phyloP scores from a whole-genome alignment of 1,140 invertebrate genomes.

The Bilobella aurantiaca region DNA sequence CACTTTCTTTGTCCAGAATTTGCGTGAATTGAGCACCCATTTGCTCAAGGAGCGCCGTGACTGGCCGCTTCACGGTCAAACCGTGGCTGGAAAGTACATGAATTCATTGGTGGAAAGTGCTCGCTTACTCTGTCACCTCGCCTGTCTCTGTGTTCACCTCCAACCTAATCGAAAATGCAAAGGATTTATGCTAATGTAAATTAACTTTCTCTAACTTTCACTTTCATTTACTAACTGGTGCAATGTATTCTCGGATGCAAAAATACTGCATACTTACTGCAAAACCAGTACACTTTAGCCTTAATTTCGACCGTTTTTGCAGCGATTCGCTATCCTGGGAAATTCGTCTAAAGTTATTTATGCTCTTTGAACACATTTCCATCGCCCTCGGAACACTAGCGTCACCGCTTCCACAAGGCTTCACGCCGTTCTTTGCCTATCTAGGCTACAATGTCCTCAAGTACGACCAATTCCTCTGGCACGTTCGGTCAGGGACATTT shows the following conservation, averaged over 20 bases:
- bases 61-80: constrained; percentile 60
- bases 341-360: constrained; percentile 57
- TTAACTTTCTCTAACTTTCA: constrained; percentile 11
- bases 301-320: constrained; percentile 21
- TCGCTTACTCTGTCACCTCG: constrained; percentile 59
- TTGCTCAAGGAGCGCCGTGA: constrained; percentile 52
- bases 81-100: constrained; percentile 50
- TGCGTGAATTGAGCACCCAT: constrained; percentile 69
- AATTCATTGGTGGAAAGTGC: constrained; percentile 53
- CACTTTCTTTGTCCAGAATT: constrained; percentile 47
- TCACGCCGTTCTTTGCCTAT: constrained; percentile 74
- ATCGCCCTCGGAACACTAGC: constrained; percentile 64
- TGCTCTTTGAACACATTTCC: constrained; percentile 62
- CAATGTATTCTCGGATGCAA: no score
- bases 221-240: constrained; percentile 6
- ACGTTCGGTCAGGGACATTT: constrained; percentile 66
- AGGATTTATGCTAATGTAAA: constrained; percentile 66
- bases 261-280: no score
- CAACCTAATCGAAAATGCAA: constrained; percentile 52
- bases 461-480: constrained; percentile 65
- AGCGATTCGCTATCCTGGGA: constrained; percentile 55
- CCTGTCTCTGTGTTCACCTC: constrained; percentile 56
- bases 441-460: constrained; percentile 63
- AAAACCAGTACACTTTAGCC: no score
- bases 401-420: constrained; percentile 71